Evolutionary conservation across 1,140 invertebrate species (phyloP), one percentile per base, ranked within the genome.

Genomic region (Anoplophora glabripennis): DNA sequence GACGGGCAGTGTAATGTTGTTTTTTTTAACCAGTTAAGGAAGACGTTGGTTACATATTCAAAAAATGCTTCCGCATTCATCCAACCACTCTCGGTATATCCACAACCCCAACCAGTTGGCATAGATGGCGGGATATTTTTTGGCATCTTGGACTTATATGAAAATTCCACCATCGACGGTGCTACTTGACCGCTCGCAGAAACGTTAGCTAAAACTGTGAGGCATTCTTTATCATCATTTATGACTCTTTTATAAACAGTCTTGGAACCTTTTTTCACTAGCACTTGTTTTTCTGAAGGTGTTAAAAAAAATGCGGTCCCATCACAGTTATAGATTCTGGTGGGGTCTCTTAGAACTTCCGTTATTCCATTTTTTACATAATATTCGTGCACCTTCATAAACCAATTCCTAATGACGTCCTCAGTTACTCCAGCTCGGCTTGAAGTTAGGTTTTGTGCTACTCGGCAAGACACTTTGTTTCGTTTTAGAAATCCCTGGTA

Each of bases 271-370:
- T 68, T 74, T 65, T 53, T 56, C 11, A 64, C 68, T 33, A 76
- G 21, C 18, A 72, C 67, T 57, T 63, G 63, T 17, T 67, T 57
- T n/a, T 45, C 65, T 59, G 72, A 72, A 2, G 72, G 71, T 41
- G 45, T 48, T 5, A 76, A 45, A 49, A 68, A 74, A 63, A 77
- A 75, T 3, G 66, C 70, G 10, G 58, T 68, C 53, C 77, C 76
- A 60, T 78, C 75, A 42, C 61, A 69, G 63, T 77, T 76, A 59
- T 71, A 77, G 7, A 78, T 66, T 52, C 75, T 33, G 12, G 35
- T 60, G 1, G 72, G 67, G 51, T 72, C 61, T 53, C 66, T 18
- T n/a, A 68, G 51, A 12, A 75, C 56, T 17, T 72, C 57, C 9
- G 34, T n/a, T 15, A 69, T 58, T 8, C 68, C 47, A 36, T 71